Percentiles rank a stretch among this genome's conserved stretches.
phyloP scores from a whole-genome alignment of 2,113 vertebrate genomes.

The Nematolebias whitei region DNA sequence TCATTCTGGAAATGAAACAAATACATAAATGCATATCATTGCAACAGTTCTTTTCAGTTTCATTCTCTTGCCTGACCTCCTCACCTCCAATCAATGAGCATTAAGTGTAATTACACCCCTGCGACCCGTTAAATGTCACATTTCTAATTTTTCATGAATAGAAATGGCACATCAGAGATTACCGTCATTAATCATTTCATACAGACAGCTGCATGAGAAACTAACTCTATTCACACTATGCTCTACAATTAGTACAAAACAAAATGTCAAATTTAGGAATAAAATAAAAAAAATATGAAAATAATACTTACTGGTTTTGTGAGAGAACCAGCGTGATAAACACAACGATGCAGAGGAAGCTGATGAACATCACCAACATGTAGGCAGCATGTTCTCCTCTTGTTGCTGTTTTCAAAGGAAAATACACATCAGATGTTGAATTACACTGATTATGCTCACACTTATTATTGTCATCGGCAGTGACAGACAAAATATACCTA shows the following conservation, averaged over 20 bases:
- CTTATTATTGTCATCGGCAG: no score
- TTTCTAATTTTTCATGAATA: conserved; percentile 17
- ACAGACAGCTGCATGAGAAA: not conserved
- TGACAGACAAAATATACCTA: conserved; percentile 76
- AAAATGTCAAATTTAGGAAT: not conserved
- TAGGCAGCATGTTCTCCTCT: conserved; percentile 72
- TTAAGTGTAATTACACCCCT: conserved; percentile 40
- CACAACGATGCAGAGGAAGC: conserved; percentile 83
- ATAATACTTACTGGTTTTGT: conserved; percentile 84
- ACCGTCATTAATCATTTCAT: conserved; percentile 38
- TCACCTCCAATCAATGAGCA: conserved; percentile 6
- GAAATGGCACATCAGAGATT: conserved; percentile 14
- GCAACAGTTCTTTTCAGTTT: not conserved
- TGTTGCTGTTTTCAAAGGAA: conserved; percentile 74
- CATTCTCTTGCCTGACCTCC: not conserved
- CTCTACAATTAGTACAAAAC: not conserved
- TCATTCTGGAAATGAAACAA: conserved; percentile 84
- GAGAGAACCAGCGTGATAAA: conserved; percentile 85
- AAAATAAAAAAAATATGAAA: not conserved
- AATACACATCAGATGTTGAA: conserved; percentile 26
- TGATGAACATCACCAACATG: conserved; percentile 83
- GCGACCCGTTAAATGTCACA: conserved; percentile 54
- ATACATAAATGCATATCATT: not conserved
- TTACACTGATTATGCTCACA: not conserved
- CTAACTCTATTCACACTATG: not conserved